Percentiles rank a stretch among this genome's conserved stretches.
These are phyloP conservation scores for Zaprionus bogoriensis DNA, from an alignment of 2,888 invertebrate species.

Conservation along the genomic window DNA sequence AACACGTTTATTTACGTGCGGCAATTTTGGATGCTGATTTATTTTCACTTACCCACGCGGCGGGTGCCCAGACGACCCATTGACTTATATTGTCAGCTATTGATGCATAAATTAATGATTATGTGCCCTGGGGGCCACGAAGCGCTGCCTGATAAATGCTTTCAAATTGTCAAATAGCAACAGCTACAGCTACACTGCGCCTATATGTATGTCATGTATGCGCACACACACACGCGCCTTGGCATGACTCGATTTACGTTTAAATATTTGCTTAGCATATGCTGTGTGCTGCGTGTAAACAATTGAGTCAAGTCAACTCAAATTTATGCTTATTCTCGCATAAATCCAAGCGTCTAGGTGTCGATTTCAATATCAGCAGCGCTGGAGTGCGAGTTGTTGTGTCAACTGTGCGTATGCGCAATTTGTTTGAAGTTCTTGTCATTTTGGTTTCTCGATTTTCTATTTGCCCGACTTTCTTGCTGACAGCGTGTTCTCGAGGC, in stretches of 20 bases:
- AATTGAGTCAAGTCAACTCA: slow-evolving; percentile 57
- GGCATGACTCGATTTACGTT: slow-evolving; percentile 35
- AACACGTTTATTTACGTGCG: slow-evolving; percentile 62
- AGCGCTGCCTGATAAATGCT: slow-evolving; percentile 60
- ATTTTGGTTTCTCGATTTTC: slow-evolving; percentile 7
- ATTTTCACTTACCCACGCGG: slow-evolving; percentile 65
- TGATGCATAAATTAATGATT: slow-evolving; percentile 76
- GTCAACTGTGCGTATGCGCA: slow-evolving; percentile 40
- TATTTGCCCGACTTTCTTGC: slow-evolving; percentile 22
- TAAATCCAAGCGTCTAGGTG: slow-evolving; percentile 64
- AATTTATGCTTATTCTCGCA: slow-evolving; percentile 67
- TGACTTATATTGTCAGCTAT: slow-evolving; percentile 75
- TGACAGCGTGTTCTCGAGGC: slow-evolving; percentile 33
- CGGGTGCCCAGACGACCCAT: slow-evolving; percentile 68
- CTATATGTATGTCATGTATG: slow-evolving; percentile 15
- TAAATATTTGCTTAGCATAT: slow-evolving; percentile 55
- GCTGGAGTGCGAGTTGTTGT: slow-evolving; percentile 5
- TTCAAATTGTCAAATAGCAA: slow-evolving; percentile 48
- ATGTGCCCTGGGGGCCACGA: slow-evolving; percentile 37
- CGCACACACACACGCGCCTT: slow-evolving; percentile 13
- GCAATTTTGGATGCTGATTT: slow-evolving; percentile 68
- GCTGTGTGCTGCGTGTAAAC: slow-evolving; percentile 53
- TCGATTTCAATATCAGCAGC: slow-evolving; percentile 36
- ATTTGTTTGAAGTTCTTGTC: slow-evolving; percentile 36
- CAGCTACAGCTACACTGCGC: slow-evolving; percentile 23